Conservation (phyloP, 2,113 vertebrate genomes). For the Brachionichthys hirsutus region DNA sequence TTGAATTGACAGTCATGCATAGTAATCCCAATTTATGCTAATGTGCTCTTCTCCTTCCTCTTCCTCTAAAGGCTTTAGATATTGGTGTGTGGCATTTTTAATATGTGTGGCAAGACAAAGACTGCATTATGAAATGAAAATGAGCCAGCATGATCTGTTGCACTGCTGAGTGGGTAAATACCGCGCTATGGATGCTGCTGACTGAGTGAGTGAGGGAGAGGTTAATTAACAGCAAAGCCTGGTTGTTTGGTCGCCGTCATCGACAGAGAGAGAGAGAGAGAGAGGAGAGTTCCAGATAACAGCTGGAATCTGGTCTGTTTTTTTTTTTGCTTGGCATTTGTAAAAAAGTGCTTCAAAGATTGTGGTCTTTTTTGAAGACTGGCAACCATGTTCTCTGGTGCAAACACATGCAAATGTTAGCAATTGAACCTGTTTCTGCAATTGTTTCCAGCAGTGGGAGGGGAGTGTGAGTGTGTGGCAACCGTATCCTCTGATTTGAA, state of each 20-base stretch:
- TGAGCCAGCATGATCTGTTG: slow-evolving; percentile 42
- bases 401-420: no score
- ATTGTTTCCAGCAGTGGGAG: no score
- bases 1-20: slow-evolving; percentile 69
- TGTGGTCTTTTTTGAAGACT: no score
- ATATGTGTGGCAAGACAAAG: slow-evolving; percentile 4
- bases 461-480: no score
- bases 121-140: slow-evolving; percentile 45
- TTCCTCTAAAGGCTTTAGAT: slow-evolving; percentile 18
- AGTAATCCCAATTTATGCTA: slow-evolving; percentile 69
- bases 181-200: slow-evolving; percentile 29
- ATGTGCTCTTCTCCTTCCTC: slow-evolving; percentile 38
- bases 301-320: slow-evolving; percentile 34
- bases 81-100: slow-evolving; percentile 6
- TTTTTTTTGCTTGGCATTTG: no score
- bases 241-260: slow-evolving; percentile 41
- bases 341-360: no score
- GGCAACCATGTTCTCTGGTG: no score
- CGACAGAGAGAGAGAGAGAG: slow-evolving; percentile 56
- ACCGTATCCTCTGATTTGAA: no score
- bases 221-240: slow-evolving; percentile 55
- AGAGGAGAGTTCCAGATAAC: slow-evolving; percentile 55
- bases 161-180: slow-evolving; percentile 32
- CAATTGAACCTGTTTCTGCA: no score
- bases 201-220: slow-evolving; percentile 41